Conservation (phyloP, 2,113 vertebrate genomes). For the Oncorhynchus tshawytscha region DNA sequence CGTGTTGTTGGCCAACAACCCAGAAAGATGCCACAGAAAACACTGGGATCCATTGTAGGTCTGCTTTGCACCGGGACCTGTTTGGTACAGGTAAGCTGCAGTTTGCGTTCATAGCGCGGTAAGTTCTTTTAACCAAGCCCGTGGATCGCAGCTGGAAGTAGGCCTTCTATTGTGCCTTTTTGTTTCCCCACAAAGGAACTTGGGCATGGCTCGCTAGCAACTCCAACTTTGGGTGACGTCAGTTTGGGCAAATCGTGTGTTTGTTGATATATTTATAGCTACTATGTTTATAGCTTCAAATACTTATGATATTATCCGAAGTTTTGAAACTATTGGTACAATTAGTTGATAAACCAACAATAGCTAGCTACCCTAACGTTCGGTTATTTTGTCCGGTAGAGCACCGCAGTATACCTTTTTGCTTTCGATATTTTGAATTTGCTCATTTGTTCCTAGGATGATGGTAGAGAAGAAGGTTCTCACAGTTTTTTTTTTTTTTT, state of each 20-base stretch:
- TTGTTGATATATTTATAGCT: not conserved
- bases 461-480: too few species aligned
- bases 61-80: conserved; percentile 73
- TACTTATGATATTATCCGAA: too few species aligned
- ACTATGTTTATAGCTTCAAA: too few species aligned
- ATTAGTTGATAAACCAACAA: too few species aligned
- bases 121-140: conserved; percentile 46
- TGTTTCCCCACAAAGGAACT: conserved; percentile 68
- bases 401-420: too few species aligned
- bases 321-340: too few species aligned
- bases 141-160: conserved; percentile 56
- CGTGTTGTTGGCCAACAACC: conserved; percentile 57
- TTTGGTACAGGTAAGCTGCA: conserved; percentile 76
- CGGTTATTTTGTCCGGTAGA: too few species aligned
- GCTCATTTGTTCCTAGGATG: too few species aligned
- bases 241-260: not conserved
- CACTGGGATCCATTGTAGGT: conserved; percentile 74
- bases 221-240: conserved; percentile 46
- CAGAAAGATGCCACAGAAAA: conserved; percentile 75
- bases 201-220: conserved; percentile 26
- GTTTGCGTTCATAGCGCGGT: conserved; percentile 20
- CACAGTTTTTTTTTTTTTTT: too few species aligned
- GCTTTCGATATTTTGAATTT: too few species aligned
- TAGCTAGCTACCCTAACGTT: too few species aligned
- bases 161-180: conserved; percentile 66